Evolutionary conservation across 2,888 invertebrate genomes (phyloP), one percentile per base, ranked within the genome.

Genomic region (Tolmerus cingulatus): DNA sequence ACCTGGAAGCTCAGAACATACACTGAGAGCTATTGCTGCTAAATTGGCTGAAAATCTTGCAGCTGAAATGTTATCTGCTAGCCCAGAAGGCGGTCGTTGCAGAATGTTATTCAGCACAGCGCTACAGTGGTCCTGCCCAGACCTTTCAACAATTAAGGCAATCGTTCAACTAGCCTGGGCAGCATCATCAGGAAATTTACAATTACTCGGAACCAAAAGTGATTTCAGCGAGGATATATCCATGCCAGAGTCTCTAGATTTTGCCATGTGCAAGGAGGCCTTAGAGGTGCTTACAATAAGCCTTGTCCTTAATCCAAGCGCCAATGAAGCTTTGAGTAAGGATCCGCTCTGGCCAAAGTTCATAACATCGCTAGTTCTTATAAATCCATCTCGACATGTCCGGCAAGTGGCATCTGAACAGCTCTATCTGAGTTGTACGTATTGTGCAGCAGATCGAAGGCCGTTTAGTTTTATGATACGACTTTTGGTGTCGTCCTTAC

Each of bases 221-320:
- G 94, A 93, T 88, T 92, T 93, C 86, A 91, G 91, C 77, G 91
- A 91, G 55, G 92, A 92, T 79, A 93, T 92, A 76, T 93, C 94
- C 88, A 92, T 93, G 89, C 95, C 96, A 34, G 96, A 96, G 89
- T 94, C 95, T 5, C 95, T 95, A 89, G 96, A 96, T 90, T 90
- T 93, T 91, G 81, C 93, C 93, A 96, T 97, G 91, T 97, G 97
- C 90, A 96, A 97, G 90, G 98, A 98, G 93, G 97, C 98, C 79
- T 94, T 99, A 92, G 98, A 99, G 93, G 96, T 98, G 88, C 94
- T 99, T 88, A 97, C 98, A 82, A 95, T 98, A 89, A 96, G 97
- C 89, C 95, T 98, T 91, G 97, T 98, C 79, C 93, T 99, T 81
- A 98, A 97, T 92, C 97, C 97, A n/a, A 95, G 95, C 86, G 96